Conservation (phyloP, 2,113 vertebrate genomes). For the Neodon shergylaensis region DNA sequence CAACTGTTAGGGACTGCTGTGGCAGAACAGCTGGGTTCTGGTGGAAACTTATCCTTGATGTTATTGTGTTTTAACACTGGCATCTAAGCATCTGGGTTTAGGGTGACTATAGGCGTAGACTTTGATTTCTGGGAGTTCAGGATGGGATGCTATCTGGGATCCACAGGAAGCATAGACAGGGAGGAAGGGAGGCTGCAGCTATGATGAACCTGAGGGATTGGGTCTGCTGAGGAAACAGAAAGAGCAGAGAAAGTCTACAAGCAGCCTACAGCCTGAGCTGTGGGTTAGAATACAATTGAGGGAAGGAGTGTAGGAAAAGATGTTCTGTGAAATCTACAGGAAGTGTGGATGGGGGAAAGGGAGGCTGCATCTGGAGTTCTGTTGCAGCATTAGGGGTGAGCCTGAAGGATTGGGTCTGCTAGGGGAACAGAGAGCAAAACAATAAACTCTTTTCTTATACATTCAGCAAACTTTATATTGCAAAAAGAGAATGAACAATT, state of each 20-base stretch:
- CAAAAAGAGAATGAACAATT: slow-evolving; percentile 69
- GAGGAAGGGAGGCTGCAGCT: not conserved
- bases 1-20: not conserved
- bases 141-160: not conserved
- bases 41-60: not conserved
- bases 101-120: not conserved
- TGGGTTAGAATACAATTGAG: not conserved
- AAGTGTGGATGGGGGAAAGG: not conserved
- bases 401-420: not conserved
- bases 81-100: not conserved
- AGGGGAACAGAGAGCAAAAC: slow-evolving; percentile 42
- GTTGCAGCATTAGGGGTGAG: not conserved
- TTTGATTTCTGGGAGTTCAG: not conserved
- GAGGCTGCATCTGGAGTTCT: not conserved
- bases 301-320: not conserved
- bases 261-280: not conserved
- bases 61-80: not conserved
- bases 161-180: too few relatives aligned
- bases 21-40: not conserved
- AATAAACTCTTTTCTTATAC: slow-evolving; percentile 70
- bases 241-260: not conserved
- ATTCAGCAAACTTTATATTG: slow-evolving; percentile 77
- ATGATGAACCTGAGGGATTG: not conserved
- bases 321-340: not conserved
- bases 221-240: not conserved